These are phyloP conservation scores for Bombus affinis DNA, from an alignment of 1,140 invertebrate genomes.

Conservation along the genomic window DNA sequence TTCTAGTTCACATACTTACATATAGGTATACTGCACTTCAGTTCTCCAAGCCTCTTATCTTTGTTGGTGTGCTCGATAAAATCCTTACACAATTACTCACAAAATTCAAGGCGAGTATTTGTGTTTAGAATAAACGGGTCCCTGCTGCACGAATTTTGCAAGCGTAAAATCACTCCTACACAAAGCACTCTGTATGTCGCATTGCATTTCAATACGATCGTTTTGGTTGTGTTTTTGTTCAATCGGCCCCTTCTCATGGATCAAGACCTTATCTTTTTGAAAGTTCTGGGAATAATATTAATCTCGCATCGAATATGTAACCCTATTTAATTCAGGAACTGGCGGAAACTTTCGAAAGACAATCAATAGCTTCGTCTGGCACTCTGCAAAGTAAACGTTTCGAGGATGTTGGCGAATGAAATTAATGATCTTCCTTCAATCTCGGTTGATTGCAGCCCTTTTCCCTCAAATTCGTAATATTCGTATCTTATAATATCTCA, in stretches of 20 bases:
- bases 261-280: not conserved
- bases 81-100: slow-evolving; percentile 65
- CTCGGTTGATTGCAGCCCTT: slow-evolving; percentile 40
- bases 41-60: slow-evolving; percentile 19
- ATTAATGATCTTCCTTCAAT: slow-evolving; percentile 57
- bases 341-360: slow-evolving; percentile 55
- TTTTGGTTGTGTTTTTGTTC: not conserved
- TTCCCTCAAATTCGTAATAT: not conserved
- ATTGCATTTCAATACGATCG: not conserved
- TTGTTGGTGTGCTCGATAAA: slow-evolving; percentile 2
- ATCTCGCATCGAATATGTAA: slow-evolving; percentile 18
- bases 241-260: not conserved
- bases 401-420: slow-evolving; percentile 43
- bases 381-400: slow-evolving; percentile 57
- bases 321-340: slow-evolving; percentile 40
- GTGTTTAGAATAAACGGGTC: slow-evolving; percentile 31
- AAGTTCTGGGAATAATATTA: slow-evolving; percentile 13
- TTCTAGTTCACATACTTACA: slow-evolving; percentile 15
- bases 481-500: slow-evolving; percentile 1
- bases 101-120: slow-evolving; percentile 64
- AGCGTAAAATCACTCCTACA: slow-evolving; percentile 30
- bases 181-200: slow-evolving; percentile 31
- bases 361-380: slow-evolving; percentile 58
- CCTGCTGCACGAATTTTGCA: slow-evolving; percentile 56
- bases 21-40: slow-evolving; percentile 36